Conservation (phyloP, 2,888 invertebrate species). For the Phaedon cochleariae region DNA sequence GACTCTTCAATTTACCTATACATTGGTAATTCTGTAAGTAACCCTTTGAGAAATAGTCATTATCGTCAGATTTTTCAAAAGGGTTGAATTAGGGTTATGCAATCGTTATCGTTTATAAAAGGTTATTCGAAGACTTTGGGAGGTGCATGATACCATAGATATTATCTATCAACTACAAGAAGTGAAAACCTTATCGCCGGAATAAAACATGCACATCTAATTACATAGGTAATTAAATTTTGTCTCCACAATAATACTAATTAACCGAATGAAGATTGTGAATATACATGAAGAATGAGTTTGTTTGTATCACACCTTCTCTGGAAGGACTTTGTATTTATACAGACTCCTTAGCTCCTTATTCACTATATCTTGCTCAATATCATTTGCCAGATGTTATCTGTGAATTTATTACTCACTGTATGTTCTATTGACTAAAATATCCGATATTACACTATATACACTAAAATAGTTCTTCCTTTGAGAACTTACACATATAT, state of each 20-base stretch:
- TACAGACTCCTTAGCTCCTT: constrained; percentile 34
- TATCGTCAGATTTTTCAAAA: too few relatives aligned
- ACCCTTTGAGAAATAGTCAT: too few relatives aligned
- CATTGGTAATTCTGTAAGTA: too few relatives aligned
- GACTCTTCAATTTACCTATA: too few relatives aligned
- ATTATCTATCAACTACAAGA: too few relatives aligned
- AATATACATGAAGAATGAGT: constrained; percentile 41
- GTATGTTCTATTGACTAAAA: background rate
- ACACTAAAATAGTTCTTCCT: too few relatives aligned
- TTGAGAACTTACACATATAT: too few relatives aligned
- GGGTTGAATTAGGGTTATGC: too few relatives aligned
- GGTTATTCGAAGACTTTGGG: too few relatives aligned
- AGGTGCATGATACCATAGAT: too few relatives aligned
- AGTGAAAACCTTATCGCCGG: too few relatives aligned
- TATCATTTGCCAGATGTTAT: constrained; percentile 41
- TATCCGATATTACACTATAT: background rate
- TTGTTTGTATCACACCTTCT: constrained; percentile 49
- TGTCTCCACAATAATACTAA: constrained; percentile 51
- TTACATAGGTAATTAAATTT: constrained; percentile 49
- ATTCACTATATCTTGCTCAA: constrained; percentile 33
- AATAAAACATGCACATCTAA: constrained; percentile 22
- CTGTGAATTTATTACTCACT: constrained; percentile 36
- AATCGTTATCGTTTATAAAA: too few relatives aligned
- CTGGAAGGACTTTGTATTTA: constrained; percentile 41
- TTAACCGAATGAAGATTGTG: constrained; percentile 44